These are phyloP conservation scores for Caloenas nicobarica DNA, from an alignment of 2,113 vertebrate genomes.

Conservation along the genomic window DNA sequence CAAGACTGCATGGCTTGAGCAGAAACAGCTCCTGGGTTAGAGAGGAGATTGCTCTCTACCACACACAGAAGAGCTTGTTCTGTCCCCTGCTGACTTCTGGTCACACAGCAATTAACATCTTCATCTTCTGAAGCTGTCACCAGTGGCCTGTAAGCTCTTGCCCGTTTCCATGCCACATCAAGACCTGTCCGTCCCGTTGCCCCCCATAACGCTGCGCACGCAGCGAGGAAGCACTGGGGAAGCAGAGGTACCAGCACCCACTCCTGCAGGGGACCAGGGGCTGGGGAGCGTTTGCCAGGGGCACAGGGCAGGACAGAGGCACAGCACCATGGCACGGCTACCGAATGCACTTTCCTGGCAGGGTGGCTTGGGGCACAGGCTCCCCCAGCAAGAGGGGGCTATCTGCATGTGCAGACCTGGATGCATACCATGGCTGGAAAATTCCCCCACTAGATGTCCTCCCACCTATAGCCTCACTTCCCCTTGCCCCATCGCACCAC, in stretches of 20 bases:
- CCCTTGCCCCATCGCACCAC: neutral
- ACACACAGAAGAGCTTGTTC: neutral
- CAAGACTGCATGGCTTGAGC: neutral
- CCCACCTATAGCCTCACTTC: neutral
- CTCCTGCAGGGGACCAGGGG: neutral
- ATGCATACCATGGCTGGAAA: neutral
- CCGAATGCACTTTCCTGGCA: neutral
- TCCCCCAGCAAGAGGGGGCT: neutral
- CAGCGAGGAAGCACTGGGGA: neutral
- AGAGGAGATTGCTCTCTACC: neutral
- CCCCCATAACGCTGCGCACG: rapidly evolving
- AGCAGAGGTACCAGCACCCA: neutral
- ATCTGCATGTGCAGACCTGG: neutral
- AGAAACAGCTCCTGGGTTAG: neutral
- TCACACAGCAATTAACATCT: neutral
- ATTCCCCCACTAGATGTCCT: rapidly evolving
- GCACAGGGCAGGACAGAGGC: neutral
- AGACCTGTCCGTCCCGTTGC: neutral
- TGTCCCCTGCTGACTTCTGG: neutral
- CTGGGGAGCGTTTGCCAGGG: neutral
- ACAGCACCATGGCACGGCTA: neutral
- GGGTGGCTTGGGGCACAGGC: neutral
- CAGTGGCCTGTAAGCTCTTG: neutral
- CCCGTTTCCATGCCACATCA: neutral
- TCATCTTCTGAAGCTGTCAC: neutral